Conservation (phyloP, 2,113 vertebrate species). For the Colistium nudipinnis region DNA sequence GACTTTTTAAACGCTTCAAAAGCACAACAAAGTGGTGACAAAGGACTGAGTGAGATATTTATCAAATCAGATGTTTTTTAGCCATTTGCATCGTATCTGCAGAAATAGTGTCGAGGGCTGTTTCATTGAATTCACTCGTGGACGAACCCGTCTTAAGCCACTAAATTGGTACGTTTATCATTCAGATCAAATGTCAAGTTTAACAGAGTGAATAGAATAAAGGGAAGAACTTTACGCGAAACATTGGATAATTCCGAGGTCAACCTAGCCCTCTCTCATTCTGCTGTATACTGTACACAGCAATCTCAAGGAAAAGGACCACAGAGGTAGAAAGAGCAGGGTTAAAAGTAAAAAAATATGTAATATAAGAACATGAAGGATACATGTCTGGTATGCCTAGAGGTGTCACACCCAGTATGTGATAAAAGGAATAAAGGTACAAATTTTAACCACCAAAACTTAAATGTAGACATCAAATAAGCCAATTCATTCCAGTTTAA, state of each 20-base stretch:
- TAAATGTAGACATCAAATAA: not conserved
- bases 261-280: slow-evolving; percentile 12
- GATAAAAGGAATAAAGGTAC: no score
- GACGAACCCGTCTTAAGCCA: not conserved
- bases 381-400: no score
- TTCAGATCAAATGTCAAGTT: no score
- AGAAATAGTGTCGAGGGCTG: not conserved
- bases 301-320: slow-evolving; percentile 52
- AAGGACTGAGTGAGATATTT: slow-evolving; percentile 22
- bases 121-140: not conserved
- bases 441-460: no score
- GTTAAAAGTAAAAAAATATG: slow-evolving; percentile 1
- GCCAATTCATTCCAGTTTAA: not conserved
- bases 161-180: no score
- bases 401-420: no score
- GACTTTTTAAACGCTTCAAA: slow-evolving; percentile 12
- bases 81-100: slow-evolving; percentile 26
- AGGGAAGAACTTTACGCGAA: no score
- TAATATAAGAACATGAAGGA: not conserved
- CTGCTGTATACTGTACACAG: slow-evolving; percentile 54
- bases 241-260: slow-evolving; percentile 9
- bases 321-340: not conserved
- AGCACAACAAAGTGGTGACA: slow-evolving; percentile 50
- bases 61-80: no score
- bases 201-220: no score